Evolutionary conservation across 2,113 vertebrate species (phyloP).

Genomic region (Brevimyrus niger): DNA sequence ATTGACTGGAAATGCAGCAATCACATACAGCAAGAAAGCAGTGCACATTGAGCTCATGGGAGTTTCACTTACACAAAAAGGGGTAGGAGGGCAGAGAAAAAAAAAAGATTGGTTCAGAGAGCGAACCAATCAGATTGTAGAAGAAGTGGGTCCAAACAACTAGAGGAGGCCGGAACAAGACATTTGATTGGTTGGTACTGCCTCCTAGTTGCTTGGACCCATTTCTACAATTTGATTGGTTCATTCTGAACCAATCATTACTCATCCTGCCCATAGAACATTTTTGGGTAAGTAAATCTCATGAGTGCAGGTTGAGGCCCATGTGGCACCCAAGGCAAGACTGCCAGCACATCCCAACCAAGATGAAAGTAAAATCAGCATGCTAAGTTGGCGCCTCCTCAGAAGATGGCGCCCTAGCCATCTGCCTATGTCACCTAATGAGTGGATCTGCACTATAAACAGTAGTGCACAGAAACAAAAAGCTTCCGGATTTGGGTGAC

Average conservation of each 20-base stretch:
- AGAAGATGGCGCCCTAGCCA: neutral
- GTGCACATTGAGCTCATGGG: neutral
- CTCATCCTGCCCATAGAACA: neutral
- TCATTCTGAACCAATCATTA: neutral
- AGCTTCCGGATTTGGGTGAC: neutral
- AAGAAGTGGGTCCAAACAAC: neutral
- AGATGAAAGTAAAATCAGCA: neutral
- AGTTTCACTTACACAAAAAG: neutral
- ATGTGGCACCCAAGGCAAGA: neutral
- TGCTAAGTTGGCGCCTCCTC: neutral
- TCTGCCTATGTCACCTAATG: neutral
- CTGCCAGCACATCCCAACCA: neutral
- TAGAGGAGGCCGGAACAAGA: neutral
- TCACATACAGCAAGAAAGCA: neutral
- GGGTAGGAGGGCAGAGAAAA: neutral
- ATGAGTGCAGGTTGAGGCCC: neutral
- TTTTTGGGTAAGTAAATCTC: neutral
- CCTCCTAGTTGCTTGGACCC: neutral
- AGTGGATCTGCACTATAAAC: neutral
- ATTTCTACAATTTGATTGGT: neutral
- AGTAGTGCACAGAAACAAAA: neutral
- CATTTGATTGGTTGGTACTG: neutral
- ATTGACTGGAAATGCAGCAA: conserved; percentile 34
- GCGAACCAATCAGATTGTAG: neutral
- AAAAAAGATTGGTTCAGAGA: neutral